phyloP scores from a whole-genome alignment of 2,888 invertebrate genomes.

The Aphidoletes aphidimyza region DNA sequence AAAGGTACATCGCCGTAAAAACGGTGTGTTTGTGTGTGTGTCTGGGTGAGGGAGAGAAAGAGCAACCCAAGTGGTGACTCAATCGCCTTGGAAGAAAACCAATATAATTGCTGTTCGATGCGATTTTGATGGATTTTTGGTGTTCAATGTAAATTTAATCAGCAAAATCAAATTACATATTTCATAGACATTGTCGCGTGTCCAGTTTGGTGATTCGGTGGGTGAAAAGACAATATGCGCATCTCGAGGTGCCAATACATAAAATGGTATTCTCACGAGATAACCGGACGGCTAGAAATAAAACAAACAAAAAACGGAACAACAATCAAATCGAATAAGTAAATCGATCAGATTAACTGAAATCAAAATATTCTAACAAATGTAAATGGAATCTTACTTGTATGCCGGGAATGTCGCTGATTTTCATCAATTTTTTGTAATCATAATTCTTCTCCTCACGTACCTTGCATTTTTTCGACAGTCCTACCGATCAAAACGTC shows the following conservation, averaged over 20 bases:
- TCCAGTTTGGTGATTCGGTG: not conserved
- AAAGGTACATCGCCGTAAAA: too few relatives aligned
- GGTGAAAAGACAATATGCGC: constrained; percentile 48
- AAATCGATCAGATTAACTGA: not conserved
- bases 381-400: constrained; percentile 17
- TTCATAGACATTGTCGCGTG: constrained; percentile 35
- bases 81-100: too few relatives aligned
- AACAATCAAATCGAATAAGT: not conserved
- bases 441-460: constrained; percentile 37
- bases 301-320: too few relatives aligned
- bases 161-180: constrained; percentile 5
- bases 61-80: too few relatives aligned
- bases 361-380: not conserved
- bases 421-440: constrained; percentile 42
- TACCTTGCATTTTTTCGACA: constrained; percentile 16
- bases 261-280: not conserved
- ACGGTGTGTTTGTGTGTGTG: too few relatives aligned
- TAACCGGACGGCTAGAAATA: constrained; percentile 7
- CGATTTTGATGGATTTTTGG: too few relatives aligned
- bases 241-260: constrained; percentile 1
- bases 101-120: too few relatives aligned
- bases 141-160: too few relatives aligned
- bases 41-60: too few relatives aligned
- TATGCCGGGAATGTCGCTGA: constrained; percentile 37
- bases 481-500: not conserved